A percentile compares a stretch with the other conserved stretches of the same genome.
Conservation (phyloP, 1,140 invertebrate genomes). For the Drosophila pruinosa region DNA sequence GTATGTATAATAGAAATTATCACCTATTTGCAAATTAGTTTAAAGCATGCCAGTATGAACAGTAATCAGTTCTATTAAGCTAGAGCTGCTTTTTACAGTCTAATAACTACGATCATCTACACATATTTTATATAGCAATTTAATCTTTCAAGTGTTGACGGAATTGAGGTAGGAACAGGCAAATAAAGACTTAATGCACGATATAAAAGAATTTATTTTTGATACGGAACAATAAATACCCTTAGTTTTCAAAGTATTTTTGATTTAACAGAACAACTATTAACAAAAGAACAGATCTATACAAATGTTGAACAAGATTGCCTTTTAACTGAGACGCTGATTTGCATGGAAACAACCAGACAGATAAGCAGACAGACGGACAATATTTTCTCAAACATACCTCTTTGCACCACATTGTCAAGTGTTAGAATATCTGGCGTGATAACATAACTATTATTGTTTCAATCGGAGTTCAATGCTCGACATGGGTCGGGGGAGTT, state of each 20-base stretch:
- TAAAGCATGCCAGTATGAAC: neutral
- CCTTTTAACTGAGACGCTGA: no score
- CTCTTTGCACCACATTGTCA: constrained; percentile 34
- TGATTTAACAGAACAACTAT: no score
- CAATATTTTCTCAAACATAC: neutral
- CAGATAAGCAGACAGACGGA: neutral
- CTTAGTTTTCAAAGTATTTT: neutral
- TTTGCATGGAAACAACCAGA: neutral
- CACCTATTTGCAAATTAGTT: neutral
- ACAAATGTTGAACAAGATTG: no score
- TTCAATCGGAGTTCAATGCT: constrained; percentile 24
- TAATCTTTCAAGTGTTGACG: neutral
- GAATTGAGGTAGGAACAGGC: neutral
- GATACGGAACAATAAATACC: neutral
- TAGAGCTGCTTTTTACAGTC: neutral
- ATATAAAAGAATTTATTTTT: neutral
- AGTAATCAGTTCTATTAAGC: neutral
- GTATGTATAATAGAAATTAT: neutral
- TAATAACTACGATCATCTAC: neutral
- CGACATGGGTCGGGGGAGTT: neutral
- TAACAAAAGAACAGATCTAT: neutral
- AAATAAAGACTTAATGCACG: no score
- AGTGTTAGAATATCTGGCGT: neutral
- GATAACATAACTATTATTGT: neutral
- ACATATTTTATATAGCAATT: neutral